Base-by-base conservation (phyloP, 2,888 invertebrate genomes). In the Protula sp. region DNA sequence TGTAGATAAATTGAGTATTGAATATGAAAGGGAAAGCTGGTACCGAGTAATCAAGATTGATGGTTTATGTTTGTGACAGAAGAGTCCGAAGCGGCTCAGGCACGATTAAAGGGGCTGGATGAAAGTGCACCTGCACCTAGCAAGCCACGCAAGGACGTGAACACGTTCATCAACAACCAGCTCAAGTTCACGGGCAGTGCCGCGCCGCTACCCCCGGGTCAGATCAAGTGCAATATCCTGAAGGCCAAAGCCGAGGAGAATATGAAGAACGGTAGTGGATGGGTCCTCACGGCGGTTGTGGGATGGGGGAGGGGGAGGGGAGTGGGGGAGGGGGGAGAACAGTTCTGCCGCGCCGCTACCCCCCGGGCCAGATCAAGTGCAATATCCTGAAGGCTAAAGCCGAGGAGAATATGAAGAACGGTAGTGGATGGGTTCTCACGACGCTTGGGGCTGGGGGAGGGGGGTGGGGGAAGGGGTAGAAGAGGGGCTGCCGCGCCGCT, bases 181-280 rank as follows among this genome's bases (percentile, higher is more conserved):
- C 76, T 81, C 55, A 78, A 80, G 69, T 81, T 81, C 64, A 73
- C 77, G 72, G 88, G 90, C 9, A 22, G 54, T 22, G 45, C 24
- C 24, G 47, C 77, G 72, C 88, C 90, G 27, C 86, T 94, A 61
- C 92, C 93, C 52, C 91, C 91, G 5, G 92, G 92, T 67, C 91
- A 93, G 77, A 86, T 94, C 64, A 95, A 94, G 83, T 94, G 94
- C 83, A 94, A 91, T 83, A 94, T 94, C 78, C 84, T 94, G 58
- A 95, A 95, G 86, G 88, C 88, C 63, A 87, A 87, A 79, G 85
- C 85, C 59, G 86, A 87, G 76, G 88, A 88, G 74, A 88, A 88
- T 77, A 78, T 84, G 58, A 83, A 81, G 61, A 82, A 82, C 65
- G 70, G 70, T 64, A 57, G n/a, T n/a, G n/a, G n/a, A n/a, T n/a